A percentile compares a stretch with the other conserved stretches of the same genome.
phyloP scores from a whole-genome alignment of 2,797 vertebrate genomes.

The Psittacula echo region DNA sequence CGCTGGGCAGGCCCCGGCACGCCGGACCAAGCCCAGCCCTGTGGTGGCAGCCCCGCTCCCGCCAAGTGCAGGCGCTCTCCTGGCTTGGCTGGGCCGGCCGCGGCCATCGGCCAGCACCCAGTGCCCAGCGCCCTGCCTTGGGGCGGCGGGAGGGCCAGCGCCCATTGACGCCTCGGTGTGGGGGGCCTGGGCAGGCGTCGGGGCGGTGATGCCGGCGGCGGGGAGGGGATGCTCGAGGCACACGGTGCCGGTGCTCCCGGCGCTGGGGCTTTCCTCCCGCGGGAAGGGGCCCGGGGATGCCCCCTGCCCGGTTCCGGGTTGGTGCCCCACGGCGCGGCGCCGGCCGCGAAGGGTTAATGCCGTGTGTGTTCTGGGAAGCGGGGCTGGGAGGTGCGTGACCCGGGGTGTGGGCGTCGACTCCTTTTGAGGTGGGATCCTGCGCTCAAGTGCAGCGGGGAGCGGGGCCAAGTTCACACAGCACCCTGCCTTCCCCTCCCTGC shows the following conservation, averaged over 20 bases:
- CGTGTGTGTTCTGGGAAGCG: slow-evolving; percentile 65
- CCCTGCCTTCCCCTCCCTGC: slow-evolving; percentile 1
- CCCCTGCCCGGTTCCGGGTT: neutral
- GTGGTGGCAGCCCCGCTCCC: neutral
- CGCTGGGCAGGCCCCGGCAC: neutral
- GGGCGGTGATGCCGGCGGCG: accelerated
- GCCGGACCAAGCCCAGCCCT: neutral
- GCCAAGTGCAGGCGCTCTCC: neutral
- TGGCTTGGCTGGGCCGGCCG: neutral
- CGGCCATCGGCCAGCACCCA: neutral
- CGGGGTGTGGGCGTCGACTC: slow-evolving; percentile 68
- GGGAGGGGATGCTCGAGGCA: neutral
- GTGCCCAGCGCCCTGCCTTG: neutral
- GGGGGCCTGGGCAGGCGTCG: neutral
- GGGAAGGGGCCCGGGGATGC: neutral
- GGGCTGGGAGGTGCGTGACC: slow-evolving; percentile 66
- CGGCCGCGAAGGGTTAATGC: slow-evolving; percentile 74
- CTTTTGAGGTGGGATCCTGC: slow-evolving; percentile 69
- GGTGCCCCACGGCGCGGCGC: neutral
- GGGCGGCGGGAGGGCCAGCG: neutral
- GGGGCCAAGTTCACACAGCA: slow-evolving; percentile 46
- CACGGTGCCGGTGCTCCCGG: accelerated
- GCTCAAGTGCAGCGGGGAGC: slow-evolving; percentile 34
- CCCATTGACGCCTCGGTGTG: accelerated
- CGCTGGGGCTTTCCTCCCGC: neutral